Evolutionary conservation across 2,888 invertebrate species (phyloP), one percentile per base, ranked within the genome.

Genomic region (Bellardia bayeri): DNA sequence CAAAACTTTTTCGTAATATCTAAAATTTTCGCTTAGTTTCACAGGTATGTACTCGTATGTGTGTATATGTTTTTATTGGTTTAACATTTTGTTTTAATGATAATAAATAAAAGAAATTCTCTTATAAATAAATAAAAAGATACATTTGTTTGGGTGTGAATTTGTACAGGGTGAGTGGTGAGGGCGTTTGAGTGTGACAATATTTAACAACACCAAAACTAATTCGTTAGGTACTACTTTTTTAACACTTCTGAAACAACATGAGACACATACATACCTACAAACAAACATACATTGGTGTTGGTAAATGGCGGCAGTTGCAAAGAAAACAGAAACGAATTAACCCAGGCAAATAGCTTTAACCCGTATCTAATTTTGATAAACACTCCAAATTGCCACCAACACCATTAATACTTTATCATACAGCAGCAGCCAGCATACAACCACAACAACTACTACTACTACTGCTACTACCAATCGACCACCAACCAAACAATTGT

Each of bases 291-390:
- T 13, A 49, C 4, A 14, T 14, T 6, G 45, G 2, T 11, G 16
- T 11, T 42, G 23, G 13, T 42, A 16, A n/a, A 16, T 11, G 23
- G 16, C 56, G 61, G 9, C 49, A 49, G 33, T 16, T 30, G n/a
- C 8, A 33, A 51, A 61, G n/a, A 23, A 51, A 23, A 23, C 5
- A 51, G 33, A 79, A 68, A 33, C 16, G 3, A 30, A 72, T 54
- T 11, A 69, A 69, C 9, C 63, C 9, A 45, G 13, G 45, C 64
- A 85, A 81, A 74, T 51, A 87, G 58, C 74, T 78, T 64, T 68
- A 82, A 74, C 78, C 87, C 85, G 87, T 74, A 87, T 85, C 85
- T 82, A 87, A 85, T 84, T 85, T 82, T 71, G 66, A 68, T 82
- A 72, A 84, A 85, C 81, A 85, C 66, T 82, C 51, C 49, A 82